Conservation (phyloP, 2,797 vertebrate genomes). For the Picus viridis region DNA sequence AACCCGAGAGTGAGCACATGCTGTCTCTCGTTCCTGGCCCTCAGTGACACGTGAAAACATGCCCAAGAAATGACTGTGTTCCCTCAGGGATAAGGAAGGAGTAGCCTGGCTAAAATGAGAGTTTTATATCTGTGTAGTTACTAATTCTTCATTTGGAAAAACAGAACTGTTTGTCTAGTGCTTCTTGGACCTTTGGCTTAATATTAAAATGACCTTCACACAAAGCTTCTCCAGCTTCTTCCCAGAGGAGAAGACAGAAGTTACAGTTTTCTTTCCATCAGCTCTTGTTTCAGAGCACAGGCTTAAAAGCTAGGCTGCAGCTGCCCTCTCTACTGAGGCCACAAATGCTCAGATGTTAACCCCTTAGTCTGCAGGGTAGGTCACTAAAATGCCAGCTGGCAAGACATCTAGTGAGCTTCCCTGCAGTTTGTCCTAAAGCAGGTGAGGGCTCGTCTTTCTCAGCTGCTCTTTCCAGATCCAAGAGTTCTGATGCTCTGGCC, state of each 20-base stretch:
- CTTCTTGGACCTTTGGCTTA: constrained; percentile 26
- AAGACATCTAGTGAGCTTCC: neutral
- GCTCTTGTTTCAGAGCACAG: neutral
- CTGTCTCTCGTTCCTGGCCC: neutral
- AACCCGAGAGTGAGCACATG: neutral
- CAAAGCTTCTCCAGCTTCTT: constrained; percentile 29
- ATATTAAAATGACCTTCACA: constrained; percentile 11
- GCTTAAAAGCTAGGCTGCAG: neutral
- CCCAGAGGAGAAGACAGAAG: constrained; percentile 32
- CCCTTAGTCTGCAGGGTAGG: neutral
- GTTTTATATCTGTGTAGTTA: neutral
- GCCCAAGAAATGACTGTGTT: constrained; percentile 40
- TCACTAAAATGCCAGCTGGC: neutral
- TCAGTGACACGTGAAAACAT: constrained; percentile 5
- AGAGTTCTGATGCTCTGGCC: neutral
- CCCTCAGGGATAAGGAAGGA: constrained; percentile 37
- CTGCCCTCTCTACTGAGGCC: neutral
- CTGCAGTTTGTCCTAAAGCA: neutral
- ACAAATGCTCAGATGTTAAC: neutral
- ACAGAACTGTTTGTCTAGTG: neutral
- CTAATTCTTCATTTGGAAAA: constrained; percentile 63
- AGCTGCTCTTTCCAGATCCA: neutral
- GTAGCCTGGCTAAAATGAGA: constrained; percentile 26
- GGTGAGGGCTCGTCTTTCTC: neutral
- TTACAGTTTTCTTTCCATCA: neutral